phyloP scores from a whole-genome alignment of 1,140 invertebrate species.

The Drosophila gunungcola region DNA sequence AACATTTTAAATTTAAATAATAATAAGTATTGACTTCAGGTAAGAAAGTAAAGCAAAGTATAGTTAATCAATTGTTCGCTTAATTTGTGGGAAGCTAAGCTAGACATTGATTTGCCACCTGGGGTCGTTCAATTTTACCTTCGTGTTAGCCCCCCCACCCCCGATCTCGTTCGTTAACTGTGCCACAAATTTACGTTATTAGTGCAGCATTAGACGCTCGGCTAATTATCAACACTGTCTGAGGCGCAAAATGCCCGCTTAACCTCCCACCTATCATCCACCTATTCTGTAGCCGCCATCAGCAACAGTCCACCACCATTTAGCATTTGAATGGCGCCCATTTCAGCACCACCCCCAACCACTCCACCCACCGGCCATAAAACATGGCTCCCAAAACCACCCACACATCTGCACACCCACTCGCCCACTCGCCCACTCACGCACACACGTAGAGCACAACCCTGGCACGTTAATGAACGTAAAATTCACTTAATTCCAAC shows the following conservation, averaged over 20 bases:
- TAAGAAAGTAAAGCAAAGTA: background rate
- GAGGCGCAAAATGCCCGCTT: constrained; percentile 52
- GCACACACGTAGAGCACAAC: constrained; percentile 54
- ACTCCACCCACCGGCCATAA: constrained; percentile 16
- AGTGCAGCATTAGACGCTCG: constrained; percentile 74
- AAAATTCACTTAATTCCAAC: constrained; percentile 85
- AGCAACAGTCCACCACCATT: constrained; percentile 51
- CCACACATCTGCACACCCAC: constrained; percentile 6
- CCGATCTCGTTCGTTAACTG: constrained; percentile 16
- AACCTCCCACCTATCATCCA: constrained; percentile 39
- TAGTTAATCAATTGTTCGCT: background rate
- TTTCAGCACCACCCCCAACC: constrained; percentile 7
- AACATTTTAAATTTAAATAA: no score
- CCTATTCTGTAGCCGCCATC: constrained; percentile 31
- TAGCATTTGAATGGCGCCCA: constrained; percentile 40
- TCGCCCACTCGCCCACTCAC: background rate
- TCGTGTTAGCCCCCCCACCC: background rate
- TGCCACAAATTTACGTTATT: constrained; percentile 80
- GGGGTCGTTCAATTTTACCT: background rate
- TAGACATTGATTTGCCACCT: constrained; percentile 36
- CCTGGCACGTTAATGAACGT: constrained; percentile 84
- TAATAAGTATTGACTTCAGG: no score
- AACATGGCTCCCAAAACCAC: constrained; percentile 28
- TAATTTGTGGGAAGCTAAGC: constrained; percentile 2
- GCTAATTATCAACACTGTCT: constrained; percentile 80